Base-by-base conservation (phyloP, 2,113 vertebrate species). In the western clawed frog (Xenopus tropicalis) region DNA sequence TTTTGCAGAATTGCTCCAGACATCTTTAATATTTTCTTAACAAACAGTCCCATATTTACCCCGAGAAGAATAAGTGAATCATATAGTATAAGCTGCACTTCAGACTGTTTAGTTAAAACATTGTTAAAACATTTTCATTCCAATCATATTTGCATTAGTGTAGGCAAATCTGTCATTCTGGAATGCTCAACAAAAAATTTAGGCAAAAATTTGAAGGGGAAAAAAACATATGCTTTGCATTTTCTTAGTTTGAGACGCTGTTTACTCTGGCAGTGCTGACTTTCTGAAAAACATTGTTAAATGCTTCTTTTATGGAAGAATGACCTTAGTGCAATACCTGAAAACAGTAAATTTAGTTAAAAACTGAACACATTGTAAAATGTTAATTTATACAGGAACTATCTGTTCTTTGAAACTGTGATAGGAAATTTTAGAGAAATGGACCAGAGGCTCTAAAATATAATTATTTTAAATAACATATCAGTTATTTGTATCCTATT, bases 291-390 rank as follows among this genome's bases (percentile, higher is more conserved):
- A 74, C 70, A 83, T 83, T 83, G 82, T 81, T 83, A 69, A 82
- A 83, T 87, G 82, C 83, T 84, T 79, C 58, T 87, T 86, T 80
- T 82, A 85, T 82, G 80, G 83, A 81, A 86, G 82, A 85, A 80
- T 85, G 84, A 86, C 79, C 82, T 83, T 79, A 78, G 86, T 86
- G 82, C 80, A 86, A 84, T 85, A 83, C 83, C 79, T 80, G 81
- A 85, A 86, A 89, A 83, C 81, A 86, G 80, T 74, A 83, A 82
- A 87, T 88, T 90, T 86, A 85, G 83, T 88, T 88, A 87, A 78
- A 59, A 79, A 73, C 69, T 82, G 83, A 88, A 79, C 82, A 82
- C 79, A 83, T 78, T 77, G 83, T 84, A 73, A 81, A 80, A 56
- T 79, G 75, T 74, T 78, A 80, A 37, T 83, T 82, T 80, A 70